A percentile compares a stretch with the other conserved stretches of the same genome.
Evolutionary conservation across 37 sponge, comb jelly and placozoan species (phyloP).

Genomic region (Spongia lamella): DNA sequence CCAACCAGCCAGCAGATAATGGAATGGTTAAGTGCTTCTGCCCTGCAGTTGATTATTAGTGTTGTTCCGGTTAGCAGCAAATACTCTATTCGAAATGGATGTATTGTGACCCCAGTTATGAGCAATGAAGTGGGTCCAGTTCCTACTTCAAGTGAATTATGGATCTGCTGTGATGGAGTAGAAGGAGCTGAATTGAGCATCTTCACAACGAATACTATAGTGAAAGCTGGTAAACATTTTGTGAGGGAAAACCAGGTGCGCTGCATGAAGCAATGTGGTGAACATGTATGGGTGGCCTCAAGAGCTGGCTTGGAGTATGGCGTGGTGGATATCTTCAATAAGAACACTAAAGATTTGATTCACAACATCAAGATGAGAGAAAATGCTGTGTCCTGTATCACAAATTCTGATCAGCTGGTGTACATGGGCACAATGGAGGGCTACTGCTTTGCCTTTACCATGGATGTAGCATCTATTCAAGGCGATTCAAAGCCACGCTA

Average conservation of each 20-base stretch:
- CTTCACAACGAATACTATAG: conserved; percentile 66
- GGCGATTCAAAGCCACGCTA: conserved; percentile 29
- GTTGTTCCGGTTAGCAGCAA: conserved; percentile 50
- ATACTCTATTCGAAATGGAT: conserved; percentile 43
- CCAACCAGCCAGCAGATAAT: conserved; percentile 42
- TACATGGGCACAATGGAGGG: conserved; percentile 78
- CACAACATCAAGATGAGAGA: conserved; percentile 62
- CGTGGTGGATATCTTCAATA: conserved; percentile 66
- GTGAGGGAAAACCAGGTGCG: conserved; percentile 72
- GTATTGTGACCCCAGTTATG: conserved; percentile 32
- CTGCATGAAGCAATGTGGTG: conserved; percentile 55
- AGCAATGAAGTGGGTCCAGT: conserved; percentile 9
- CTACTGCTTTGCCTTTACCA: conserved; percentile 50
- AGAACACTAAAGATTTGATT: conserved; percentile 30
- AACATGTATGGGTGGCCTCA: conserved; percentile 78
- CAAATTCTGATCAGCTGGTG: conserved; percentile 33
- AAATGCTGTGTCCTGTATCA: conserved; percentile 70
- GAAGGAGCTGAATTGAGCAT: conserved; percentile 72
- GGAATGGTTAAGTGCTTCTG: conserved; percentile 11
- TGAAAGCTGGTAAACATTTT: conserved; percentile 41
- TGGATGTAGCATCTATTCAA: conserved; percentile 27
- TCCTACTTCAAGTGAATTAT: conserved; percentile 49
- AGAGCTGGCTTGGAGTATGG: conserved; percentile 68
- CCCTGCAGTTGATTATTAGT: conserved; percentile 63
- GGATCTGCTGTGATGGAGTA: conserved; percentile 66